Evolutionary conservation across 2,888 invertebrate species (phyloP).

Genomic region (Hybos culiciformis): DNA sequence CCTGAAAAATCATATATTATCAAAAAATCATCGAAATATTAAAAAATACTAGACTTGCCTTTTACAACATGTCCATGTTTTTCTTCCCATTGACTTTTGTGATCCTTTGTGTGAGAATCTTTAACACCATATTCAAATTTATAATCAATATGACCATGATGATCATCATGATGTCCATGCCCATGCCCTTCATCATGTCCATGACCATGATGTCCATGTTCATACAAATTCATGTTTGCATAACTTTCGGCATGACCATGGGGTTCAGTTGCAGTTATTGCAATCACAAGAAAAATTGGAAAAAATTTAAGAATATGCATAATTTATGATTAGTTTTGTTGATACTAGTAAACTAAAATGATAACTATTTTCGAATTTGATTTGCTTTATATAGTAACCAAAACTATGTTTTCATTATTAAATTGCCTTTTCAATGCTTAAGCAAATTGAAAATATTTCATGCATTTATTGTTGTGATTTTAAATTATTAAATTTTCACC

Average conservation of each 20-base stretch:
- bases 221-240: neutral
- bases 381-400: no score
- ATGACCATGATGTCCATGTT: neutral
- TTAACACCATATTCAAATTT: conserved; percentile 29
- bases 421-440: no score
- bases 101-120: conserved; percentile 28
- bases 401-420: no score
- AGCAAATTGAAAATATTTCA: no score
- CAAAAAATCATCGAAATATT: no score
- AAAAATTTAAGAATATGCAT: neutral
- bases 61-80: conserved; percentile 36
- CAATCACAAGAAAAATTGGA: neutral
- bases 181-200: neutral
- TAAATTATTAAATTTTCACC: no score
- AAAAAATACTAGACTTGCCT: conserved; percentile 21
- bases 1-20: no score
- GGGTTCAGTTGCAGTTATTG: neutral
- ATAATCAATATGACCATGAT: conserved; percentile 26
- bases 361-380: no score
- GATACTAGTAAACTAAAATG: no score
- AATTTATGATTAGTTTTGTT: neutral
- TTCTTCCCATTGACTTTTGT: conserved; percentile 30
- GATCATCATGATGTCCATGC: conserved; percentile 26
- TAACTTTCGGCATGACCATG: neutral
- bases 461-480: no score